Percentiles rank a stretch among this genome's conserved stretches.
Evolutionary conservation across 2,797 vertebrate genomes (phyloP).

Genomic region (Artibeus lituratus): DNA sequence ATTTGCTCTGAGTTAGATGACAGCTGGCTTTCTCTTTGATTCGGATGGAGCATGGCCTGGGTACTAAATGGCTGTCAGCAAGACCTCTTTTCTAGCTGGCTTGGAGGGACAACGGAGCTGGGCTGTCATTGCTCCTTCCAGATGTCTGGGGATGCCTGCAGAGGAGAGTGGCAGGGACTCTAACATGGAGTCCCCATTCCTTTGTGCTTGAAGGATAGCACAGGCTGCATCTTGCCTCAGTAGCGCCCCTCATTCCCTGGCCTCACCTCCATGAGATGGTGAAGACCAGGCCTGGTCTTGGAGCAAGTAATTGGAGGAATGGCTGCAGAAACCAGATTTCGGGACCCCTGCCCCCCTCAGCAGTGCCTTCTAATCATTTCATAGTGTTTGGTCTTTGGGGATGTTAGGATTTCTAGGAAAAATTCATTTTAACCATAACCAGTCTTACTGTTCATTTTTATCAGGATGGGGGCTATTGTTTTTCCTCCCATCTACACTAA

Average conservation of each 20-base stretch:
- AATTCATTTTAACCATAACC: background rate
- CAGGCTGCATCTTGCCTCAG: background rate
- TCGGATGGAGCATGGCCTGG: conserved; percentile 37
- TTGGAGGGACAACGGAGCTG: conserved; percentile 17
- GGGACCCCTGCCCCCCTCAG: background rate
- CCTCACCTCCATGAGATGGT: background rate
- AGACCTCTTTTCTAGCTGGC: conserved; percentile 64
- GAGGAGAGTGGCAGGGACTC: background rate
- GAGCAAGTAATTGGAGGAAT: background rate
- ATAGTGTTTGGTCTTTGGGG: background rate
- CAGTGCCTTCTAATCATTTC: background rate
- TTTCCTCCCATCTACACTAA: background rate
- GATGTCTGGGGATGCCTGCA: background rate
- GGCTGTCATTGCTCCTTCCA: conserved; percentile 31
- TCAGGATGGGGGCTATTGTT: background rate
- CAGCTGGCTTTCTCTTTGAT: conserved; percentile 54
- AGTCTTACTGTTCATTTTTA: background rate
- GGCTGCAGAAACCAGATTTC: background rate
- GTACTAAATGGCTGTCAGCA: conserved; percentile 57
- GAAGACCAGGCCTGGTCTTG: background rate
- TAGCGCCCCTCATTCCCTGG: background rate
- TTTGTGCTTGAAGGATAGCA: background rate
- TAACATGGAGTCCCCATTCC: background rate
- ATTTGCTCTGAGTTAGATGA: conserved; percentile 63
- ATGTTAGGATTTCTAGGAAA: background rate